Evolutionary conservation across 2,113 vertebrate species (phyloP), one percentile per base, ranked within the genome.

Genomic region (Neoarius graeffei): DNA sequence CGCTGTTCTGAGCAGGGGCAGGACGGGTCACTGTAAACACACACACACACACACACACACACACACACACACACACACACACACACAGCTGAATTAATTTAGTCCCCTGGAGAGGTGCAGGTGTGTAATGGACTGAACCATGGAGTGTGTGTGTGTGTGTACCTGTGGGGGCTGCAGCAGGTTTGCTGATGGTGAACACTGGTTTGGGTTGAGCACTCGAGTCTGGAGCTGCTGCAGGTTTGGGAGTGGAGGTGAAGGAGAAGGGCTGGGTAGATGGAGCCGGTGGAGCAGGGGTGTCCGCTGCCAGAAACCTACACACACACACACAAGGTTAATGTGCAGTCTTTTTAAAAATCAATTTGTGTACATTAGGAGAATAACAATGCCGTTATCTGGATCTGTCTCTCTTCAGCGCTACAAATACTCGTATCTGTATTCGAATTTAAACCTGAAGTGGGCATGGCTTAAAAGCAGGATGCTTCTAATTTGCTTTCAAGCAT

Each of bases 301-400:
- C 84, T 1, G 95, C 91, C 57, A 91, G 85, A 88, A 97, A 98
- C 92, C 98, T 99, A 89, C 80, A 84, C 35, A 30, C n/a, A 88
- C 11, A 80, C 20, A 84, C 69, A 87, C 8, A 7, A 42, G 42
- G 42, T 42, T 42, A 42, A 42, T 4, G 42, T 42, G n/a, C 25
- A 84, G 15, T 27, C 60, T 11, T 57, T 57, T 57, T 57, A 57
- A 57, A 56, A 57, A 57, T 14, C 10, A 9, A 7, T n/a, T 5
- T 30, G 5, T 35, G 11, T 79, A 56, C 11, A 77, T 52, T 5
- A 54, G 11, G 23, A 15, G 23, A 7, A 17, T 54, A n/a, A 7
- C 73, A 52, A 74, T 48, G 35, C 19, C 19, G 23, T 30, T 15
- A 69, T 27, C 67, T 27, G 23, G 9, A 67, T 27, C 5, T 30